Evolutionary conservation across 1,140 invertebrate species (phyloP), one percentile per base, ranked within the genome.

Genomic region (Halyomorpha halys): DNA sequence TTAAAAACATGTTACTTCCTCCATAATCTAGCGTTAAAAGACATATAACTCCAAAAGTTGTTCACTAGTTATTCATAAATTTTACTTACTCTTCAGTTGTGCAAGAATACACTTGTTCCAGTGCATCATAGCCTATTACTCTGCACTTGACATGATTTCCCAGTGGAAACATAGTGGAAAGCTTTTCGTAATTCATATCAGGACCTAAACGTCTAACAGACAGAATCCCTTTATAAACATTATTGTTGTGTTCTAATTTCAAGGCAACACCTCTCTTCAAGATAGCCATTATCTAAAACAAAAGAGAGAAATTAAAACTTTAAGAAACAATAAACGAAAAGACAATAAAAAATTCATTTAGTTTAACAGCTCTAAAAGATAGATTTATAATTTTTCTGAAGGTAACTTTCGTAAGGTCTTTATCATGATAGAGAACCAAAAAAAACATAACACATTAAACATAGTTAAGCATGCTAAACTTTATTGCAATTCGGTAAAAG

Each of bases 71-170:
- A 30, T 11, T 8, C 11, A 39, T 11, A 2, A 8, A 39, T 39
- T 39, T 13, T 5, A 21, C 53, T 56, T 56, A 56, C 53, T 56
- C 53, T 56, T 56, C 53, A 25, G 53, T 56, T 11, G 53, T 23
- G 53, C 53, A 56, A 23, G 53, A 56, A 56, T 56, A 56, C 6
- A 56, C 53, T 27, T 56, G 53, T 25, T 56, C 53, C 53, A 56
- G 14, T 5, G 53, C 53, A 56, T 56, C 53, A 25, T 23, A 56
- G 6, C 53, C 53, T 18, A 56, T 56, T 9, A 56, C 53, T 25
- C 53, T 21, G 53, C 53, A 56, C 6, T 15, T 56, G 23, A 56
- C 23, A 56, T 56, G 53, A 23, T 21, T 56, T 6, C 53, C 53
- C 3, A 56, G 3, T 11, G 53, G 53, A 15, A 56, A 56, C 23